Conservation (phyloP, 2,113 vertebrate genomes). For the Strigops habroptila region DNA sequence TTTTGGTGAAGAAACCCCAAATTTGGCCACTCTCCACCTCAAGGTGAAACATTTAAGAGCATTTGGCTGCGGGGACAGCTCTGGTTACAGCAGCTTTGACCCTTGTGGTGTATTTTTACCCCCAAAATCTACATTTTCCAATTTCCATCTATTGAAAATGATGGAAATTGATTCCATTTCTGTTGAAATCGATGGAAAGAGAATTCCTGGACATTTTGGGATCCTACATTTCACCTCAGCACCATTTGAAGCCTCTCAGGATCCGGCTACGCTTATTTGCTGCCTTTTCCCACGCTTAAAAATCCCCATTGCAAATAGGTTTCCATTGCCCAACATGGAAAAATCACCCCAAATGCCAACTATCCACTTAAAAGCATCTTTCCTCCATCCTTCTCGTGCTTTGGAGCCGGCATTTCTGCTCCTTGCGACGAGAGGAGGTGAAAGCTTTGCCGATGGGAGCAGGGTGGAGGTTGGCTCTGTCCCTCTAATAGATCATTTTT, state of each 20-base stretch:
- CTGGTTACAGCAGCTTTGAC: background rate
- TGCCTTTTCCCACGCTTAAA: background rate
- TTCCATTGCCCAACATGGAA: background rate
- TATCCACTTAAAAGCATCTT: background rate
- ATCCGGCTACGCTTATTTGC: rapidly evolving
- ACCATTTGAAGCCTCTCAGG: background rate
- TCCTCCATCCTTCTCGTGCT: background rate
- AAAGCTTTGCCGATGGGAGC: conserved; percentile 2
- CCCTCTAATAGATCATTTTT: conserved; percentile 63
- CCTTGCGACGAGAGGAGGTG: background rate
- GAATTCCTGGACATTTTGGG: background rate
- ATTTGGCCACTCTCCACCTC: background rate
- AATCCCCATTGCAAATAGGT: rapidly evolving
- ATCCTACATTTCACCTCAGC: rapidly evolving
- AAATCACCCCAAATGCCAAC: background rate
- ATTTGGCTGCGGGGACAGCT: rapidly evolving
- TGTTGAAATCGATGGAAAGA: background rate
- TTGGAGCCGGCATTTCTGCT: background rate
- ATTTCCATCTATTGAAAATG: background rate
- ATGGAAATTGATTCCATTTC: background rate
- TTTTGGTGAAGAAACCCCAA: background rate
- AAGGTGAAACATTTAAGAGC: background rate
- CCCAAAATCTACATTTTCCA: background rate
- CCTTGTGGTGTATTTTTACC: rapidly evolving
- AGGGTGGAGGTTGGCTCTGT: conserved; percentile 27